Percentiles rank a stretch among this genome's conserved stretches.
Conservation (phyloP, 2,797 vertebrate genomes). For the Miichthys miiuy region DNA sequence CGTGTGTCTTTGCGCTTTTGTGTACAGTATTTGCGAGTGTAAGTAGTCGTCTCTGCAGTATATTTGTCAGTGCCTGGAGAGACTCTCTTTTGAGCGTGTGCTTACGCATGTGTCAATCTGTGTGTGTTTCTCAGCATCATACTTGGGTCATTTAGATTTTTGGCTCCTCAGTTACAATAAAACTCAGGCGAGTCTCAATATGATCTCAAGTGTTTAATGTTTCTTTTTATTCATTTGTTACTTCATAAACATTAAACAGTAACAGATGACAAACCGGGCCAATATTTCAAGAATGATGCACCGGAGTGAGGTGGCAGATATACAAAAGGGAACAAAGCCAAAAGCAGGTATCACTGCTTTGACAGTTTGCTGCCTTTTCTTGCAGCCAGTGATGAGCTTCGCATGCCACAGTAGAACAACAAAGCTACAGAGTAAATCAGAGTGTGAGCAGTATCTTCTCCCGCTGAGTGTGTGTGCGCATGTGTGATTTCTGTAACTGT, state of each 20-base stretch:
- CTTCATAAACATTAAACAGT: slow-evolving; percentile 35
- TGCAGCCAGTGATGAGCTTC: slow-evolving; percentile 29
- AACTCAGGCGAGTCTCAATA: slow-evolving; percentile 19
- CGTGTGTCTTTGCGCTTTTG: slow-evolving; percentile 53
- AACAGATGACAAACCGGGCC: slow-evolving; percentile 26
- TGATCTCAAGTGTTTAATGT: slow-evolving; percentile 19
- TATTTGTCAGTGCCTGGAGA: slow-evolving; percentile 15
- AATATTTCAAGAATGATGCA: not conserved
- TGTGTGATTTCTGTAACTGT: slow-evolving; percentile 50
- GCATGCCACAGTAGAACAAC: slow-evolving; percentile 56
- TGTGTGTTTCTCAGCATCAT: slow-evolving; percentile 5
- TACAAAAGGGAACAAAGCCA: slow-evolving; percentile 8
- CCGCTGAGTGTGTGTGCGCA: slow-evolving; percentile 37
- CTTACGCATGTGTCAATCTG: not conserved
- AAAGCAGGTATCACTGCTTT: slow-evolving; percentile 26
- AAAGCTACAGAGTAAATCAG: slow-evolving; percentile 55
- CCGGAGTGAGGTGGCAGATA: slow-evolving; percentile 12
- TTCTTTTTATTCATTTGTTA: slow-evolving; percentile 19
- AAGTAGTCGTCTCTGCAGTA: slow-evolving; percentile 16
- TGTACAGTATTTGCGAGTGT: slow-evolving; percentile 30
- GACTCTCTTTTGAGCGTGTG: not conserved
- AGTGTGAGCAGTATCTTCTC: slow-evolving; percentile 41
- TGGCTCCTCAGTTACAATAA: slow-evolving; percentile 18
- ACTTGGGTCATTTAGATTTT: slow-evolving; percentile 27
- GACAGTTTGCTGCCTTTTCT: slow-evolving; percentile 32